These are phyloP conservation scores for Phthorimaea operculella DNA, from an alignment of 1,140 invertebrate species.

Conservation along the genomic window DNA sequence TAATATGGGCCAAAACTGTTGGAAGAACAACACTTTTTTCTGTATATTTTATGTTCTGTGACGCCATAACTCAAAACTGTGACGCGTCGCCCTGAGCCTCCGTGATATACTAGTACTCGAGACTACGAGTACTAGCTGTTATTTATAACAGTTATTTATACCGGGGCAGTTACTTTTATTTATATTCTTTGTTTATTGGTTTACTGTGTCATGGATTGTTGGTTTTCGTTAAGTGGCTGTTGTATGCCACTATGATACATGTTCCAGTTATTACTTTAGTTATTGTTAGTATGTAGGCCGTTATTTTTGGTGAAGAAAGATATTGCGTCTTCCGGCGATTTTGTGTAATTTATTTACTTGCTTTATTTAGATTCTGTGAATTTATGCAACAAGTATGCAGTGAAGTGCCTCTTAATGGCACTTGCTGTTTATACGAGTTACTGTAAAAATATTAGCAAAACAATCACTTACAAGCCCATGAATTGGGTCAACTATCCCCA, in stretches of 20 bases:
- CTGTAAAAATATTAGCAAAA: no score
- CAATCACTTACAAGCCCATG: no score
- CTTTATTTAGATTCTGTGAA: neutral
- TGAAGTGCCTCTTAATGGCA: no score
- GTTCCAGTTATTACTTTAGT: neutral
- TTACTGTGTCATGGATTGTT: conserved; percentile 56
- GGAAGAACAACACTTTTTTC: conserved; percentile 64
- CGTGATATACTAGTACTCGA: conserved; percentile 33
- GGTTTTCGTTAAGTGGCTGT: conserved; percentile 39
- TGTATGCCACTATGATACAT: conserved; percentile 11
- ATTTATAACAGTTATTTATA: conserved; percentile 46
- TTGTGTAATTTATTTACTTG: neutral
- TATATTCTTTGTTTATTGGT: conserved; percentile 60
- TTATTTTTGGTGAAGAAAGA: neutral
- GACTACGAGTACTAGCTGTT: conserved; percentile 26
- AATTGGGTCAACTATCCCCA: no score
- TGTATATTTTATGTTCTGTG: conserved; percentile 66
- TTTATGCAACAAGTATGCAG: no score
- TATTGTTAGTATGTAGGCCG: neutral
- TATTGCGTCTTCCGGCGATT: neutral
- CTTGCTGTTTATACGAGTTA: no score
- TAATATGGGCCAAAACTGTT: conserved; percentile 66
- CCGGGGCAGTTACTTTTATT: conserved; percentile 61
- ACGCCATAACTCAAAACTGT: conserved; percentile 54
- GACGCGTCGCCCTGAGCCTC: conserved; percentile 47